Evolutionary conservation across 53 echinoderm and acorn worm genomes (phyloP), one percentile per base, ranked within the genome.

Genomic region (Crossaster papposus): DNA sequence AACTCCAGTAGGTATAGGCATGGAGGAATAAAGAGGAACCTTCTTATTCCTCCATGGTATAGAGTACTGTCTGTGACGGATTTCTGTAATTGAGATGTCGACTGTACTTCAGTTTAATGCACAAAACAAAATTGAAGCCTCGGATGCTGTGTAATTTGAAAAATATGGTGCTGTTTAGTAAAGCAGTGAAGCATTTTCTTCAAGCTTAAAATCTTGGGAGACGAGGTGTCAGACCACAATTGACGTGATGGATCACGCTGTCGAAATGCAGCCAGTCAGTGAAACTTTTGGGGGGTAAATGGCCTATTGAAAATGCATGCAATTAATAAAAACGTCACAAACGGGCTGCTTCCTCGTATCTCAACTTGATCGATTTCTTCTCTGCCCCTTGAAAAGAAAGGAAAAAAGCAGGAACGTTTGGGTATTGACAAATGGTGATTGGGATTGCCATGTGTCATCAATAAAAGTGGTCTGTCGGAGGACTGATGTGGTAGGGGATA

Each of bases 251-350:
- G 75, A 74, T 68, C 68, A 68, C 68, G 68, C 28, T 20, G 68
- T 68, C 68, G 28, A 68, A 28, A 10, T 2, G 17, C 7, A 26
- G 28, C 9, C 68, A 68, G 12, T 14, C 2, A 58, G 15, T 68
- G n/a, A 1, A 28, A 68, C n/a, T n/a, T 23, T 26, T 23, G 4
- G 1, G 6, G 3, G n/a, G 4, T 26, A 68, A 68, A 24, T n/a
- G 36, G 10, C 12, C 75, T 22, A 34, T 14, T 15, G 0, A 78
- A 44, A 51, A n/a, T 78, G 78, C 22, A 8, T 11, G 51, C 26
- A 50, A 78, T 78, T 78, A 50, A 78, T 44, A 44, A 73, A 73
- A 32, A 73, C 35, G 74, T 73, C 74, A 73, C 17, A 20, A 24
- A 4, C 23, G 75, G 14, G 38, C 50, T 32, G 38, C 51, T 38